Conservation (phyloP, 2,888 invertebrate species). For the Conchocele bisecta region DNA sequence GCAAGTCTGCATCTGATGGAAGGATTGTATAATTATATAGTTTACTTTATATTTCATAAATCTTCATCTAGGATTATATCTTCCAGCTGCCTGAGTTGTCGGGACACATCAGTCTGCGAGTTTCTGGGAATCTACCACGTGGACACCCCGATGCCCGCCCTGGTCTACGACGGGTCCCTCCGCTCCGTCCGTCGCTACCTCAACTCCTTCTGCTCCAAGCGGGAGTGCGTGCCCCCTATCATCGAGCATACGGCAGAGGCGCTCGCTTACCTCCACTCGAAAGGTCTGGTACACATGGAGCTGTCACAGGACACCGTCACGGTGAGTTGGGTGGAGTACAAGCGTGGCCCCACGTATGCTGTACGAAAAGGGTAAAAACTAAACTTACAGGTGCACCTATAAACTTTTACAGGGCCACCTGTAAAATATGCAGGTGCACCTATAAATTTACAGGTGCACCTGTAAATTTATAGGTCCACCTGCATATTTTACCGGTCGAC, state of each 20-base stretch:
- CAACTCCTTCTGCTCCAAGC: conserved; percentile 26
- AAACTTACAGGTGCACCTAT: too few species aligned
- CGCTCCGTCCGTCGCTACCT: conserved; percentile 58
- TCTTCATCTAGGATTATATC: too few species aligned
- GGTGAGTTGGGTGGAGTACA: conserved; percentile 57
- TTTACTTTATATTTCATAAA: too few species aligned
- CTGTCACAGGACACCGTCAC: conserved; percentile 76
- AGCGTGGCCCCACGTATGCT: background rate
- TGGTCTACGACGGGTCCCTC: conserved; percentile 64
- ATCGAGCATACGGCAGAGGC: conserved; percentile 59
- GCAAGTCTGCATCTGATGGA: too few species aligned
- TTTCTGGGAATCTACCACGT: conserved; percentile 69
- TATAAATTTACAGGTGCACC: too few species aligned
- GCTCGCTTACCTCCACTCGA: conserved; percentile 71
- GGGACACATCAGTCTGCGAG: conserved; percentile 54
- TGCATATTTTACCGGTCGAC: too few species aligned
- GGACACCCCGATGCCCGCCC: conserved; percentile 52
- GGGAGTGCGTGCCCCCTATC: conserved; percentile 45
- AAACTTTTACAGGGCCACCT: too few species aligned
- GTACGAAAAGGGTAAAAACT: too few species aligned
- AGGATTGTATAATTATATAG: too few species aligned
- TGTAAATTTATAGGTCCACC: too few species aligned
- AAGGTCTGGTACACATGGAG: conserved; percentile 78
- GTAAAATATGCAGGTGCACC: too few species aligned
- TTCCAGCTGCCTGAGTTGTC: conserved; percentile 62